Evolutionary conservation across 2,888 invertebrate species (phyloP), one percentile per base, ranked within the genome.

Genomic region (Lasioglossum vierecki): DNA sequence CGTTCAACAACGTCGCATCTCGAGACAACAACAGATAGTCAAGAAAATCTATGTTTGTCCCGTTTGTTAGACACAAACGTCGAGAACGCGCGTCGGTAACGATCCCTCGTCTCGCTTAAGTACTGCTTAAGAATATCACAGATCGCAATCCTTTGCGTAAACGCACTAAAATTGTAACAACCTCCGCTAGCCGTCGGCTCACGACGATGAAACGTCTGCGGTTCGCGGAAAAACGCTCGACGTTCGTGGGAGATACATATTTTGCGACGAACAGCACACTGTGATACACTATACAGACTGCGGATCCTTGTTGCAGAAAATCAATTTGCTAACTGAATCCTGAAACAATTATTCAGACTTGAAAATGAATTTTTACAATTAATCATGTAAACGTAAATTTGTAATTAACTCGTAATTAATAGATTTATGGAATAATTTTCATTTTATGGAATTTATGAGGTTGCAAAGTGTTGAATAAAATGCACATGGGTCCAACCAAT

Each of bases 91-190:
- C 73, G 63, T 70, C 81, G 41, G 71, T 80, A 66, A 78, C 72
- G 26, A 39, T 72, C 85, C 80, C 81, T 66, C 84, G 74, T 60
- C 80, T 83, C 80, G 86, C 89, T 91, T 92, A 89, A 91, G 91
- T 92, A 93, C 92, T 92, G 92, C 92, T 93, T 93, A 91, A 93
- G 92, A 93, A 93, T 93, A 94, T 94, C 94, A 94, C 93, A 94
- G 94, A 93, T 93, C 89, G 90, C 92, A 90, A 93, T 93, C 92
- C 89, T 92, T 60, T 85, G 92, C 92, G 88, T 88, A 86, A 88
- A 87, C 84, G 88, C 88, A 83, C 86, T 89, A 85, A 90, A 88
- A 81, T 79, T 88, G 84, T 80, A 89, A 88, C 86, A 87, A 88
- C 85, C 79, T 82, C 88, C 87, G 85, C 87, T 87, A 86, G 86